Evolutionary conservation across 2,888 invertebrate genomes (phyloP), one percentile per base, ranked within the genome.

Genomic region (Drosophila kambysellisi): DNA sequence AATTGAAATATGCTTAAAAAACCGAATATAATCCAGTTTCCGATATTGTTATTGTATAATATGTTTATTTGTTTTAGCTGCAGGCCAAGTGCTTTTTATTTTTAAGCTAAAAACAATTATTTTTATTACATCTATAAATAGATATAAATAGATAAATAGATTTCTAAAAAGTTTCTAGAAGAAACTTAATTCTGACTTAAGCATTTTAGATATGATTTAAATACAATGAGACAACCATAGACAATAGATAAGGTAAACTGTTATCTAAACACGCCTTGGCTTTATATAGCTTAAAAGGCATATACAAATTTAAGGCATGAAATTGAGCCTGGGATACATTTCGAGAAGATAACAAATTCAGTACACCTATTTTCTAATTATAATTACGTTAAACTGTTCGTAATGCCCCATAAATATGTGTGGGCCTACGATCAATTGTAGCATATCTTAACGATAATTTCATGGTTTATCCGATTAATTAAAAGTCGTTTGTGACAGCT

Each of bases 401-500:
- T 29, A 62, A 52, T 56, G 29, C 15, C 41, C 35, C 32, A 58
- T 58, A 46, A 67, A 61, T 77, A 67, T 56, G 17, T 73, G 39
- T 25, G 46, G 51, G 56, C n/a, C 46, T 46, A 4, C 6, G 8
- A 51, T 33, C 51, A 56, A 48, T 25, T 37, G 50, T 65, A 41
- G 37, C 46, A 73, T 63, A 57, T 43, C 63, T 76, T 52, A 73
- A 61, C 50, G 65, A 62, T 63, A 60, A 20, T 17, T 67, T 64
- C 33, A 80, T 51, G 82, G 77, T 67, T 76, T 67, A 72, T 66
- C 68, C 76, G 66, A 51, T 52, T 64, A 79, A 82, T 84, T 70
- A 70, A 76, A 76, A 52, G 8, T 29, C 60, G 50, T 48, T 32
- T 74, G 73, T 72, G 54, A 58, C 25, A 43, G 52, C 25, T 30